Conservation (phyloP, 2,113 vertebrate species). For the Psilopogon haemacephalus region DNA sequence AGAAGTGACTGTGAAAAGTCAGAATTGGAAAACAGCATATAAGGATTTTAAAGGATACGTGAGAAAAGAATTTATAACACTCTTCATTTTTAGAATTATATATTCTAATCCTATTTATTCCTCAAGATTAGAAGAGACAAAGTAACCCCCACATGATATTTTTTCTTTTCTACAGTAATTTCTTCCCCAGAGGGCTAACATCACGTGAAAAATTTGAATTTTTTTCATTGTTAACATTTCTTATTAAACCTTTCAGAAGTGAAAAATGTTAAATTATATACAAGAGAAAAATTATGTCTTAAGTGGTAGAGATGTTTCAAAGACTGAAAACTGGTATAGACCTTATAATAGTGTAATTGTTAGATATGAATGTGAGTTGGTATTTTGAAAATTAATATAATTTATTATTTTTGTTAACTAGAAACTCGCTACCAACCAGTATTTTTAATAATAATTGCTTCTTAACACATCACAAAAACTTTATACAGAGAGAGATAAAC, state of each 20-base stretch:
- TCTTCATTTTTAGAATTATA: neutral
- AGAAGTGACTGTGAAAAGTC: neutral
- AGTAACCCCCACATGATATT: neutral
- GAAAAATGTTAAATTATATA: neutral
- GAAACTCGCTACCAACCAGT: no score
- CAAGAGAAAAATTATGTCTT: neutral
- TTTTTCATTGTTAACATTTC: neutral
- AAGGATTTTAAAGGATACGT: neutral
- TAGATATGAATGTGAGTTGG: no score
- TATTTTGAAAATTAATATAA: no score
- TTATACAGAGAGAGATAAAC: no score
- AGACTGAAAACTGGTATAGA: neutral
- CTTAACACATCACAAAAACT: no score
- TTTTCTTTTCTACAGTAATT: neutral
- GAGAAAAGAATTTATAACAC: neutral
- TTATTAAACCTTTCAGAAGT: neutral
- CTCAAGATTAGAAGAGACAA: neutral
- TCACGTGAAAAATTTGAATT: neutral
- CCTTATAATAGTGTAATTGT: no score
- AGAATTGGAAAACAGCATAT: neutral
- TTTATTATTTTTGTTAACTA: no score
- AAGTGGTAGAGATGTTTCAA: neutral
- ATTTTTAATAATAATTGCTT: no score
- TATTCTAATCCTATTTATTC: neutral
- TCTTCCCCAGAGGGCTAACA: neutral